phyloP scores from a whole-genome alignment of 2,113 vertebrate genomes.

The Perccottus glenii region DNA sequence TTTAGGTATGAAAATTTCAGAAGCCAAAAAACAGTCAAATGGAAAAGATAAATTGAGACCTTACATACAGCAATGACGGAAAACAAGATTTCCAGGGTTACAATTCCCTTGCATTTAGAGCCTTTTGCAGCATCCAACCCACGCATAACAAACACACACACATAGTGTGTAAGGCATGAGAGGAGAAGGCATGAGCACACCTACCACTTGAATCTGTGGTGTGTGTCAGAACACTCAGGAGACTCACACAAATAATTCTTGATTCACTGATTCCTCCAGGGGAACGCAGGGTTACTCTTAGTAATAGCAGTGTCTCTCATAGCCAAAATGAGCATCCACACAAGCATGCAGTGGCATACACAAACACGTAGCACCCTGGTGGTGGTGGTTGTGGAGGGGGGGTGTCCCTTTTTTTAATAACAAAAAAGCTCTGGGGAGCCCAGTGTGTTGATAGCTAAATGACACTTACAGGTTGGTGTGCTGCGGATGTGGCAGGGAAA shows the following conservation, averaged over 20 bases:
- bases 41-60: slow-evolving; percentile 15
- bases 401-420: slow-evolving; percentile 72
- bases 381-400: slow-evolving; percentile 22
- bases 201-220: slow-evolving; percentile 22
- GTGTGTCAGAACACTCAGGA: slow-evolving; percentile 10
- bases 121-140: slow-evolving; percentile 30
- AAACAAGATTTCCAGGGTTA: slow-evolving; percentile 34
- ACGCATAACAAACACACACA: slow-evolving; percentile 5
- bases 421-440: slow-evolving; percentile 68
- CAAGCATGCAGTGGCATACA: slow-evolving; percentile 22
- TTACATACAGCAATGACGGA: slow-evolving; percentile 11
- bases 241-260: slow-evolving; percentile 32
- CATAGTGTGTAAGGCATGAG: background rate
- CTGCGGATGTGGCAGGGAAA: slow-evolving; percentile 52
- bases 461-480: slow-evolving; percentile 74
- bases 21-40: slow-evolving; percentile 14
- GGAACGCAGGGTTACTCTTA: slow-evolving; percentile 49
- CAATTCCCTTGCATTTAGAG: slow-evolving; percentile 25
- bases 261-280: slow-evolving; percentile 61
- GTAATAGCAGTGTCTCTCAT: slow-evolving; percentile 60
- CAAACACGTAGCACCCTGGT: slow-evolving; percentile 43
- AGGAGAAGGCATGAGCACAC: slow-evolving; percentile 22
- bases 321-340: slow-evolving; percentile 58
- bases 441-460: slow-evolving; percentile 72
- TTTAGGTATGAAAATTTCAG: slow-evolving; percentile 33